Conservation (phyloP, 1,140 invertebrate genomes). For the Tetraneura akinire region DNA sequence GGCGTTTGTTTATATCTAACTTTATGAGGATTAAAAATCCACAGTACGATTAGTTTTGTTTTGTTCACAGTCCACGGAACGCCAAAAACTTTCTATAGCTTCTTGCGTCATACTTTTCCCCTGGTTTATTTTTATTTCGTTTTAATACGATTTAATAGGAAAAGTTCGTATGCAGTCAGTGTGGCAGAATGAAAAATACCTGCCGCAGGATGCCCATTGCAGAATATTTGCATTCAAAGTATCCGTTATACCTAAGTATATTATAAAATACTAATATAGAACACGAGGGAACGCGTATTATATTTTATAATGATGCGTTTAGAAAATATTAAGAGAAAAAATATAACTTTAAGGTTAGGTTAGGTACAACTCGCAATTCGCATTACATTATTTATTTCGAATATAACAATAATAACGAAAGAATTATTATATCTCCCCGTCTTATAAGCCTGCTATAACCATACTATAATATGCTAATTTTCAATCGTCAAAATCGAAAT, state of each 20-base stretch:
- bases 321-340: not conserved
- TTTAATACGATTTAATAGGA: conserved; percentile 27
- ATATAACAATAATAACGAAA: too few species aligned
- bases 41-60: conserved; percentile 15
- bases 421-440: too few species aligned
- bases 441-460: too few species aligned
- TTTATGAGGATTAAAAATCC: conserved; percentile 14
- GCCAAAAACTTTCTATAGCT: conserved; percentile 8
- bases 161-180: conserved; percentile 13
- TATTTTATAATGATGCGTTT: not conserved
- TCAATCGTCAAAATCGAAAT: conserved; percentile 1
- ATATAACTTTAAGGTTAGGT: too few species aligned
- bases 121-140: not conserved
- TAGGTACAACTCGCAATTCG: too few species aligned
- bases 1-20: not conserved
- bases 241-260: not conserved
- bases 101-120: not conserved
- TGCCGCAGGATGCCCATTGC: too few species aligned
- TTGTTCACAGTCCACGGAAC: not conserved
- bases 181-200: not conserved
- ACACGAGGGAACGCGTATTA: not conserved
- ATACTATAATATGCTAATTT: not conserved
- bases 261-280: not conserved
- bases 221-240: not conserved
- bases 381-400: too few species aligned